Conservation (phyloP, 2,888 invertebrate species). For the Tuberolachnus salignus region DNA sequence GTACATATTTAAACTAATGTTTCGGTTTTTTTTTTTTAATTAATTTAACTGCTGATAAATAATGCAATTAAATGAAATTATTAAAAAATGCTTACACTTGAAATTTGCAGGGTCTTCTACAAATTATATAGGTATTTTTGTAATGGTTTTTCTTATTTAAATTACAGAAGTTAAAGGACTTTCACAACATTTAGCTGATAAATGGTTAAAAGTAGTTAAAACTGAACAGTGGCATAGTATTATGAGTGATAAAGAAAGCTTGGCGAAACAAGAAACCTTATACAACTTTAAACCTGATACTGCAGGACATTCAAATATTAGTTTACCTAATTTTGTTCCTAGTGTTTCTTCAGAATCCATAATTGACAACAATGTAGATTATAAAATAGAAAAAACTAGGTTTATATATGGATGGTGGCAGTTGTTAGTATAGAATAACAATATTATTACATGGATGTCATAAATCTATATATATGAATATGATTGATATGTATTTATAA, state of each 20-base stretch:
- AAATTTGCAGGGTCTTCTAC: too few species aligned
- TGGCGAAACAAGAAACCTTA: constrained; percentile 26
- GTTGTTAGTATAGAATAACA: too few species aligned
- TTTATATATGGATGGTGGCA: too few species aligned
- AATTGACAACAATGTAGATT: constrained; percentile 5
- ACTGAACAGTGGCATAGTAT: constrained; percentile 62
- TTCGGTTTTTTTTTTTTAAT: too few species aligned
- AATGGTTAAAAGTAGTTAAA: constrained; percentile 58
- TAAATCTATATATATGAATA: too few species aligned
- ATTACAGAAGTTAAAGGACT: constrained; percentile 47
- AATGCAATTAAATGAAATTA: too few species aligned
- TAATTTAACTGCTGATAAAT: too few species aligned
- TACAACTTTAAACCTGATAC: constrained; percentile 29
- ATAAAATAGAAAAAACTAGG: constrained; percentile 42
- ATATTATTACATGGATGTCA: too few species aligned
- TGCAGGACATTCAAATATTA: background rate
- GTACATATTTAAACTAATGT: too few species aligned
- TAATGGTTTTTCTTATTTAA: background rate
- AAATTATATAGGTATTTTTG: background rate
- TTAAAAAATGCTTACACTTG: too few species aligned
- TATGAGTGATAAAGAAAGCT: constrained; percentile 62
- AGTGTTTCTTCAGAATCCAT: background rate
- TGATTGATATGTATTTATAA: too few species aligned
- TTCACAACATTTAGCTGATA: constrained; percentile 43
- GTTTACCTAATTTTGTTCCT: constrained; percentile 3